A percentile compares a stretch with the other conserved stretches of the same genome.
These are phyloP conservation scores for Rhorus exstirpatorius DNA, from an alignment of 2,888 invertebrate genomes.

Conservation along the genomic window DNA sequence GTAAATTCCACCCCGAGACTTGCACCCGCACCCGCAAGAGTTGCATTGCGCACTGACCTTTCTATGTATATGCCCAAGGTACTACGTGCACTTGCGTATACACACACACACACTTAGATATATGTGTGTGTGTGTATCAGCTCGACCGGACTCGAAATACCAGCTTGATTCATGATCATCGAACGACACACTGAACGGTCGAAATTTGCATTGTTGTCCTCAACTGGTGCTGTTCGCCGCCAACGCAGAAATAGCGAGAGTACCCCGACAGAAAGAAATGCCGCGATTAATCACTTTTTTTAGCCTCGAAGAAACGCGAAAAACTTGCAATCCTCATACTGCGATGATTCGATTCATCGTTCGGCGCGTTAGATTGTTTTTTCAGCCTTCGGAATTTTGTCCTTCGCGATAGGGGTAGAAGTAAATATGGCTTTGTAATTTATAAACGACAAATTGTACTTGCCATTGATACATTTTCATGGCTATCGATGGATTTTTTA, in stretches of 20 bases:
- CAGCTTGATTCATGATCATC: slow-evolving; percentile 71
- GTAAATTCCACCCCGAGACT: slow-evolving; percentile 73
- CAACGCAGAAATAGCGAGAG: slow-evolving; percentile 39
- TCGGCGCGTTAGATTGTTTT: not conserved
- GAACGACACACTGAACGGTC: slow-evolving; percentile 56
- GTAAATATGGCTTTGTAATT: no score
- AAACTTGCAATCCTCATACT: not conserved
- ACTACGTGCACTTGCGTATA: slow-evolving; percentile 43
- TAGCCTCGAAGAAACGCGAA: not conserved
- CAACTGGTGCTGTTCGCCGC: slow-evolving; percentile 23
- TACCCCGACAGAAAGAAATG: slow-evolving; percentile 9
- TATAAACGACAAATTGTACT: no score
- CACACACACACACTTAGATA: not conserved
- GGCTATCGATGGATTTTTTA: no score
- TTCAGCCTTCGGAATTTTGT: no score
- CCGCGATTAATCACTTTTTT: slow-evolving; percentile 22
- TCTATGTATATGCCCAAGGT: slow-evolving; percentile 59
- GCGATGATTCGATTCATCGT: not conserved
- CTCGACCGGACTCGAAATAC: slow-evolving; percentile 61
- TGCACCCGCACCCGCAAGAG: slow-evolving; percentile 69
- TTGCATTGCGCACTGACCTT: slow-evolving; percentile 79
- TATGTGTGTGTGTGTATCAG: slow-evolving; percentile 10
- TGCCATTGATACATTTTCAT: no score
- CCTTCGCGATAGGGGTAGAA: not conserved
- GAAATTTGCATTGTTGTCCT: slow-evolving; percentile 67